These are phyloP conservation scores for Apamea sordens DNA, from an alignment of 2,888 invertebrate species.

Conservation along the genomic window DNA sequence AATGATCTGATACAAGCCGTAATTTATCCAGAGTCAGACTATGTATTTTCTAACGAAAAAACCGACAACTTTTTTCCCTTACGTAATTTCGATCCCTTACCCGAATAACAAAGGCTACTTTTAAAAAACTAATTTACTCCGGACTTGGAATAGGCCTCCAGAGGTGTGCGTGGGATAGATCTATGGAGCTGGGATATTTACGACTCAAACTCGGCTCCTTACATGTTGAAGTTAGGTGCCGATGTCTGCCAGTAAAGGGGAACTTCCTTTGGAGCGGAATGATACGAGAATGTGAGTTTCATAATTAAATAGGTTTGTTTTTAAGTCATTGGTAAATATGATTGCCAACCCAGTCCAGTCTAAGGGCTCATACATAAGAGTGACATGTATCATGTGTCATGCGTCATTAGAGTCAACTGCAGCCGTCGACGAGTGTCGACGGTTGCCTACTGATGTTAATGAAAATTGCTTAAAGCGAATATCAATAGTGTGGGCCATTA, in stretches of 20 bases:
- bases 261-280: conserved; percentile 28
- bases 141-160: conserved; percentile 48
- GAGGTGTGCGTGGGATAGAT: conserved; percentile 62
- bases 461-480: too few relatives aligned
- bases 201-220: conserved; percentile 58
- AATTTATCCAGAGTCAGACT: background rate
- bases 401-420: too few relatives aligned
- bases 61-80: conserved; percentile 4
- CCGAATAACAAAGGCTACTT: conserved; percentile 44
- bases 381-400: too few relatives aligned
- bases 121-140: conserved; percentile 58
- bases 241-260: conserved; percentile 15
- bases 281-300: conserved; percentile 5
- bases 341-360: background rate
- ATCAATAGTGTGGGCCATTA: too few relatives aligned
- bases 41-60: background rate
- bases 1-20: background rate
- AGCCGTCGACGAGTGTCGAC: background rate
- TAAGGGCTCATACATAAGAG: background rate
- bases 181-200: conserved; percentile 64
- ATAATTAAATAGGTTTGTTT: conserved; percentile 20
- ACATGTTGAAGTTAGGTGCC: conserved; percentile 30
- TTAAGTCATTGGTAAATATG: background rate
- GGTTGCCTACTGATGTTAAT: too few relatives aligned
- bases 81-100: conserved; percentile 37